These are phyloP conservation scores for Odobenus rosmarus DNA, from an alignment of 2,113 vertebrate species.

Conservation along the genomic window DNA sequence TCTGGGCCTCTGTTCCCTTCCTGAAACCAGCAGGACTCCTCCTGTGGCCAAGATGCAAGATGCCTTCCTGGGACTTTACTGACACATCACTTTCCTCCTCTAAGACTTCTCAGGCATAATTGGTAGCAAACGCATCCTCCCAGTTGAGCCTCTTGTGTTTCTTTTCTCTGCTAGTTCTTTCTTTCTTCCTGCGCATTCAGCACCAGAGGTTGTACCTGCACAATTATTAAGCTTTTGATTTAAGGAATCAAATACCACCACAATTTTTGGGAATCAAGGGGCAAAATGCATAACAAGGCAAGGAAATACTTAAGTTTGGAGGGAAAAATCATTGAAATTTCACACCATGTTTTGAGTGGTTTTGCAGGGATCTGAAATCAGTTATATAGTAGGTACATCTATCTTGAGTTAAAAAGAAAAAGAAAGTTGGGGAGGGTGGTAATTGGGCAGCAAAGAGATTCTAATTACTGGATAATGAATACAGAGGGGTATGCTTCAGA, in stretches of 20 bases:
- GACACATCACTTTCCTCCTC: background rate
- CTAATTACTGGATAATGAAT: background rate
- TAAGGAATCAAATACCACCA: slow-evolving; percentile 5
- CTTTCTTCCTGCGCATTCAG: background rate
- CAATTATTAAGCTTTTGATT: background rate
- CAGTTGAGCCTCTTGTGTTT: background rate
- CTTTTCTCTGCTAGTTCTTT: background rate
- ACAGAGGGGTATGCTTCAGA: background rate
- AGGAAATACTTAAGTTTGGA: background rate
- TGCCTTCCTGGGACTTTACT: background rate
- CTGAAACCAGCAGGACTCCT: no score
- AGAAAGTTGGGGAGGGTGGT: background rate
- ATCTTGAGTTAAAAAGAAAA: background rate
- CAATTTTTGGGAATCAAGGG: background rate
- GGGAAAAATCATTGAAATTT: background rate
- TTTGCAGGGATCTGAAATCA: slow-evolving; percentile 7
- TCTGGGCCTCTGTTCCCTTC: background rate
- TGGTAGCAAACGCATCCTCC: background rate
- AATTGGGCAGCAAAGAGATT: background rate
- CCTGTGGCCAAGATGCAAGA: background rate
- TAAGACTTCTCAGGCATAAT: background rate
- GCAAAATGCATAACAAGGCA: background rate
- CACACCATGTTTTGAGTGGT: background rate
- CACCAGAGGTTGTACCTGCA: background rate
- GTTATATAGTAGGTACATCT: background rate